Evolutionary conservation across 2,888 invertebrate species (phyloP).

Genomic region (Erebia ligea): DNA sequence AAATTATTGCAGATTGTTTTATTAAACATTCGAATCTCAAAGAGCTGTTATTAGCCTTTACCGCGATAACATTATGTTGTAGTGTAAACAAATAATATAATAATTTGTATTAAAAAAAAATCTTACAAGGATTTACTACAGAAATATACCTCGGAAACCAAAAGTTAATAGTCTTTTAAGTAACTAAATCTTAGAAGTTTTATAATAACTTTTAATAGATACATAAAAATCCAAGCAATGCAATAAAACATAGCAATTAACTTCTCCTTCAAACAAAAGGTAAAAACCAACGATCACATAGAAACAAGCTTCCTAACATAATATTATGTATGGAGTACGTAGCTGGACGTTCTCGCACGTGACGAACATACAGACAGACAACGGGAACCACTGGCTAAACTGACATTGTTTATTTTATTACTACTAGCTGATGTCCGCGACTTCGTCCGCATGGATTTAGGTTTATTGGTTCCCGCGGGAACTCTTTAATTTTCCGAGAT

Average conservation of each 20-base stretch:
- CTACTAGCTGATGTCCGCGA: no score
- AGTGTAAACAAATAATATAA: no score
- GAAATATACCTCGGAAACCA: no score
- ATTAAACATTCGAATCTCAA: no score
- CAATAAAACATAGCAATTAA: slow-evolving; percentile 3
- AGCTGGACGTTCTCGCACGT: slow-evolving; percentile 13
- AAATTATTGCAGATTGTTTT: no score
- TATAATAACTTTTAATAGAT: slow-evolving; percentile 1
- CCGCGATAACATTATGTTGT: no score
- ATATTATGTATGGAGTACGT: neutral
- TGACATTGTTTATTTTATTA: neutral
- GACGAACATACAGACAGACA: slow-evolving; percentile 30
- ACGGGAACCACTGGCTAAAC: slow-evolving; percentile 1
- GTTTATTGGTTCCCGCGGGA: no score
- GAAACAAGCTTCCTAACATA: neutral
- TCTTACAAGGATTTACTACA: no score
- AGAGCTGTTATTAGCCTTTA: no score
- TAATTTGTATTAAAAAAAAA: no score
- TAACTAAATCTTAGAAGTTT: neutral
- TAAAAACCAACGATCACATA: neutral
- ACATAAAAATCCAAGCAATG: neutral
- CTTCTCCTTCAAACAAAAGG: slow-evolving; percentile 3
- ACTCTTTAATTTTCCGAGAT: no score
- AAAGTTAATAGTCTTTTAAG: neutral
- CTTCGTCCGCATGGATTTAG: no score